Percentiles rank a stretch among this genome's conserved stretches.
These are phyloP conservation scores for Megastigmus dorsalis DNA, from an alignment of 2,888 invertebrate species.

Conservation along the genomic window DNA sequence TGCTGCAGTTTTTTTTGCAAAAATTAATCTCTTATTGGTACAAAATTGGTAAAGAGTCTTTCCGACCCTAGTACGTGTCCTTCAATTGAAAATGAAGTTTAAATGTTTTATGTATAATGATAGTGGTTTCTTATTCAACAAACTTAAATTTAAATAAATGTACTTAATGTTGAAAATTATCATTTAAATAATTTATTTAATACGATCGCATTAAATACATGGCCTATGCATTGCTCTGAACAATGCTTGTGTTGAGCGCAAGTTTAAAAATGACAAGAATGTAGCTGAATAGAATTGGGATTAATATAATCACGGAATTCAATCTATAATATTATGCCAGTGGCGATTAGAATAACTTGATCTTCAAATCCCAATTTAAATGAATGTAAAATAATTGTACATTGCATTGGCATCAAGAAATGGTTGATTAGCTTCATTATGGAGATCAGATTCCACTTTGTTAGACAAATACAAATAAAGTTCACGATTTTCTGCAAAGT, in stretches of 20 bases:
- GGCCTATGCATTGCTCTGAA: slow-evolving; percentile 32
- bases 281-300: slow-evolving; percentile 25
- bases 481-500: slow-evolving; percentile 22
- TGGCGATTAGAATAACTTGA: slow-evolving; percentile 15
- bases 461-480: slow-evolving; percentile 7
- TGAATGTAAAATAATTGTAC: slow-evolving; percentile 37
- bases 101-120: too few relatives aligned
- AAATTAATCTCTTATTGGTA: too few relatives aligned
- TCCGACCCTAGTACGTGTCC: too few relatives aligned
- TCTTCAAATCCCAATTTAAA: slow-evolving; percentile 25
- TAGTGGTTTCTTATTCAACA: too few relatives aligned
- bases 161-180: slow-evolving; percentile 5
- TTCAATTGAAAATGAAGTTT: too few relatives aligned
- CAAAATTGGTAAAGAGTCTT: too few relatives aligned
- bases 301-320: neutral
- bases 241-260: slow-evolving; percentile 20
- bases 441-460: slow-evolving; percentile 46
- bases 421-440: slow-evolving; percentile 33
- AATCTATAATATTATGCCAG: slow-evolving; percentile 27
- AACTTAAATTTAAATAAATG: neutral
- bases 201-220: slow-evolving; percentile 51
- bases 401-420: slow-evolving; percentile 34
- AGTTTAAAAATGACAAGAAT: slow-evolving; percentile 37
- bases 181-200: slow-evolving; percentile 53
- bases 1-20: too few relatives aligned